A percentile compares a stretch with the other conserved stretches of the same genome.
Evolutionary conservation across 2,888 invertebrate genomes (phyloP).

Genomic region (Hypsopygia costalis): DNA sequence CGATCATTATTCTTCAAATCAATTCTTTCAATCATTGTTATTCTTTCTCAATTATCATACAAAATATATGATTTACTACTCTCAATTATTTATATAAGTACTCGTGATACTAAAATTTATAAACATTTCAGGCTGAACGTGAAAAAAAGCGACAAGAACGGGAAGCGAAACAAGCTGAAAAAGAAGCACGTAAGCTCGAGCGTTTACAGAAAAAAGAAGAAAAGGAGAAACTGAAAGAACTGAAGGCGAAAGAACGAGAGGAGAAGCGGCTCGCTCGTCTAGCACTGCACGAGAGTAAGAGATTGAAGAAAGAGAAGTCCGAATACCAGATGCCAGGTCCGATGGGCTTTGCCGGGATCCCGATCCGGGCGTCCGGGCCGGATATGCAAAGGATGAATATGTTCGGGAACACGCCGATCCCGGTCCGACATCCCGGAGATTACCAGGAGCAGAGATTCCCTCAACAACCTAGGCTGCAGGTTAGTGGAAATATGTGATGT

Average conservation of each 20-base stretch:
- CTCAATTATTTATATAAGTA: no score
- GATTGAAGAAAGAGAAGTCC: conserved; percentile 58
- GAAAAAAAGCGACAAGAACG: conserved; percentile 78
- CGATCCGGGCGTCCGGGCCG: conserved; percentile 22
- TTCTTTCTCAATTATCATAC: no score
- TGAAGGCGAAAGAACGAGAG: conserved; percentile 70
- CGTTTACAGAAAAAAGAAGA: conserved; percentile 73
- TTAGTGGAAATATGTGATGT: conserved; percentile 13
- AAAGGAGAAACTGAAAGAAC: conserved; percentile 66
- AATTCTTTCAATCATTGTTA: no score
- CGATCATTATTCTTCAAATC: no score
- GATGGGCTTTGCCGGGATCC: conserved; percentile 28
- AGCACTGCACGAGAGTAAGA: conserved; percentile 65
- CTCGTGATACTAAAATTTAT: no score
- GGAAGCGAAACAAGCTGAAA: conserved; percentile 72
- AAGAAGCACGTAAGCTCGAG: conserved; percentile 68
- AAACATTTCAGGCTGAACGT: conserved; percentile 58
- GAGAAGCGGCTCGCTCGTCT: conserved; percentile 63
- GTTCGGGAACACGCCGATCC: conserved; percentile 20
- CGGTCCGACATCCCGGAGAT: conserved; percentile 23
- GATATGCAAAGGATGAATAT: conserved; percentile 21
- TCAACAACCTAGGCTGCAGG: conserved; percentile 50
- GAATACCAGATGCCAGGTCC: conserved; percentile 35
- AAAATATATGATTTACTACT: no score
- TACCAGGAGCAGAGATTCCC: conserved; percentile 47